phyloP scores from a whole-genome alignment of 2,888 invertebrate genomes.

The Acanthosoma haemorrhoidale region DNA sequence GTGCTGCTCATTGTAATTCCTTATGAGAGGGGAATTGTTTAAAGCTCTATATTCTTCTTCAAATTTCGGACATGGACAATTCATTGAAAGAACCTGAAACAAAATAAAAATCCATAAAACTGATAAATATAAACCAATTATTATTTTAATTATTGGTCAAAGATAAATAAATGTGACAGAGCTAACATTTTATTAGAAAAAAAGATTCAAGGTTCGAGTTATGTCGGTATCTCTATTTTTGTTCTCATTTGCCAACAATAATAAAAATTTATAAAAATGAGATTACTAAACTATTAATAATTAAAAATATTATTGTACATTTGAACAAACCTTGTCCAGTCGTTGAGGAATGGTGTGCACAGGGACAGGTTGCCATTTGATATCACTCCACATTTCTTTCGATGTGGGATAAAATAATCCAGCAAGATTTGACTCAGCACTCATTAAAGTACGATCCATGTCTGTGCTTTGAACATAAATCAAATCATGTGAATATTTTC shows the following conservation, averaged over 20 bases:
- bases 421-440: constrained; percentile 62
- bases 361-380: constrained; percentile 75
- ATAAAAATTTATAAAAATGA: too few species aligned
- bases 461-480: constrained; percentile 66
- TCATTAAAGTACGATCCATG: constrained; percentile 68
- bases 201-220: too few species aligned
- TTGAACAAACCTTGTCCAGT: constrained; percentile 55
- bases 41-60: constrained; percentile 7
- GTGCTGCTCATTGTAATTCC: constrained; percentile 46
- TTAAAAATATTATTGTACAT: constrained; percentile 36
- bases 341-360: constrained; percentile 60
- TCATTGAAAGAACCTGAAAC: constrained; percentile 25
- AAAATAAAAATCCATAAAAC: too few species aligned
- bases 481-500: constrained; percentile 1
- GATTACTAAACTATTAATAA: too few species aligned
- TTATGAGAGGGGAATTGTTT: not conserved
- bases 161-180: too few species aligned
- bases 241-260: too few species aligned
- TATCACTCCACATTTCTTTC: constrained; percentile 51
- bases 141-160: too few species aligned
- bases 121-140: too few species aligned
- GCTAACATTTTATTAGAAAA: too few species aligned
- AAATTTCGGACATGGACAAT: constrained; percentile 23
- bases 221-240: too few species aligned
- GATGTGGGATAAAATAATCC: constrained; percentile 63